A percentile compares a stretch with the other conserved stretches of the same genome.
Evolutionary conservation across 2,888 invertebrate genomes (phyloP).

Genomic region (Ellobium chinense): DNA sequence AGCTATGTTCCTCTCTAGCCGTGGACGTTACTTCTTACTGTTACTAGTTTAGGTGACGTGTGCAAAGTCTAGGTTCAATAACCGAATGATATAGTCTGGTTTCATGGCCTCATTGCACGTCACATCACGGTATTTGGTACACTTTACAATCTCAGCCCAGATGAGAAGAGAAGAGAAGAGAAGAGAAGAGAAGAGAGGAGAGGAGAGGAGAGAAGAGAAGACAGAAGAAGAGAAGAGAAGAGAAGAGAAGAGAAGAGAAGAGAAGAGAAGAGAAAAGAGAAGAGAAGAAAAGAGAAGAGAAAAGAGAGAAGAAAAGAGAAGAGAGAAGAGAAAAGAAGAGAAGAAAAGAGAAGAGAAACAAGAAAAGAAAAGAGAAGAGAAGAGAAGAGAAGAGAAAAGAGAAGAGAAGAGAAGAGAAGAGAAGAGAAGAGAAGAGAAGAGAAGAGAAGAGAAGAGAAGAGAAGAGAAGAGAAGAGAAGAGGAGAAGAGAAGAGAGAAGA

Average conservation of each 20-base stretch:
- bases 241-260: not conserved
- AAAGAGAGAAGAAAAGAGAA: not conserved
- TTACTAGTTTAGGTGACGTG: no score
- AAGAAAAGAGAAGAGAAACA: not conserved
- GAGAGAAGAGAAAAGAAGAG: not conserved
- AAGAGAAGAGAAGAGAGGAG: not conserved
- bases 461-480: not conserved
- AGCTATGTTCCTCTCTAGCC: no score
- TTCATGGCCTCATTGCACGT: no score
- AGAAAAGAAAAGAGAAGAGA: not conserved
- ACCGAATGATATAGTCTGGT: no score
- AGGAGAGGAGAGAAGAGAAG: not conserved
- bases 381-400: not conserved
- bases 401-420: slow-evolving; percentile 17
- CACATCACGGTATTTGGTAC: no score
- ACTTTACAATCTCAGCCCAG: no score
- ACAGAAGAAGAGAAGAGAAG: not conserved
- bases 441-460: slow-evolving; percentile 14
- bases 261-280: not conserved
- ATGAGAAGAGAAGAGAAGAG: not conserved
- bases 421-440: slow-evolving; percentile 15
- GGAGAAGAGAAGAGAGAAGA: not conserved
- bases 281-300: not conserved
- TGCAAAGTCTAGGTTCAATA: no score
- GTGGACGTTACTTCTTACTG: no score